phyloP scores from a whole-genome alignment of 1,140 invertebrate genomes.

The Magallana angulata region DNA sequence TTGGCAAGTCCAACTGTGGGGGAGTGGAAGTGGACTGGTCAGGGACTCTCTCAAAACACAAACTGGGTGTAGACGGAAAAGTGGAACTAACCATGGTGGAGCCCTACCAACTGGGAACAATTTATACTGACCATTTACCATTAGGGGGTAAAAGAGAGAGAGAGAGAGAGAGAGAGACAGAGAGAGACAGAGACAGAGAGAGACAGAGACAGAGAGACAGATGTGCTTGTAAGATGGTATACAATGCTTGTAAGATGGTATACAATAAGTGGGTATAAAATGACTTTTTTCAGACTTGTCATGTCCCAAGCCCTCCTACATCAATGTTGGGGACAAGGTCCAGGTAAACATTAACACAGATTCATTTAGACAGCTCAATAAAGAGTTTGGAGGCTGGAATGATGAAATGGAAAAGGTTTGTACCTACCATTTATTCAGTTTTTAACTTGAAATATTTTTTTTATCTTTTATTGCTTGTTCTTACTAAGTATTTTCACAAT shows the following conservation, averaged over 20 bases:
- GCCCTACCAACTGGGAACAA: constrained; percentile 37
- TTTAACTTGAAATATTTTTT: too few relatives aligned
- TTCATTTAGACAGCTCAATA: constrained; percentile 86
- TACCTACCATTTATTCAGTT: not conserved
- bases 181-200: too few relatives aligned
- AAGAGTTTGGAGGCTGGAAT: constrained; percentile 93
- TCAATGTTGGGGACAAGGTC: constrained; percentile 86
- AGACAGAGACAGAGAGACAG: not conserved
- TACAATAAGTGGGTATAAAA: too few relatives aligned
- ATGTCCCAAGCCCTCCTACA: constrained; percentile 48
- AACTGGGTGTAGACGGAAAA: constrained; percentile 88
- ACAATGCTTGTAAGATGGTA: too few relatives aligned
- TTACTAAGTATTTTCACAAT: too few relatives aligned
- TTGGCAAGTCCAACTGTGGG: constrained; percentile 19
- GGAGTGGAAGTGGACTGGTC: constrained; percentile 39
- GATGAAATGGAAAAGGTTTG: constrained; percentile 88
- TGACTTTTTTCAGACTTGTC: constrained; percentile 51
- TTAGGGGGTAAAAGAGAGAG: not conserved
- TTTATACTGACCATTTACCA: constrained; percentile 23
- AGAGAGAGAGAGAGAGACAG: too few relatives aligned
- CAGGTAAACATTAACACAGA: constrained; percentile 87
- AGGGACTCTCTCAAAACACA: constrained; percentile 13
- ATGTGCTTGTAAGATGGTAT: too few relatives aligned
- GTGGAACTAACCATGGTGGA: constrained; percentile 85
- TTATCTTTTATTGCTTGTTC: too few relatives aligned